These are phyloP conservation scores for Cherax quadricarinatus DNA, from an alignment of 1,140 invertebrate genomes.

Conservation along the genomic window DNA sequence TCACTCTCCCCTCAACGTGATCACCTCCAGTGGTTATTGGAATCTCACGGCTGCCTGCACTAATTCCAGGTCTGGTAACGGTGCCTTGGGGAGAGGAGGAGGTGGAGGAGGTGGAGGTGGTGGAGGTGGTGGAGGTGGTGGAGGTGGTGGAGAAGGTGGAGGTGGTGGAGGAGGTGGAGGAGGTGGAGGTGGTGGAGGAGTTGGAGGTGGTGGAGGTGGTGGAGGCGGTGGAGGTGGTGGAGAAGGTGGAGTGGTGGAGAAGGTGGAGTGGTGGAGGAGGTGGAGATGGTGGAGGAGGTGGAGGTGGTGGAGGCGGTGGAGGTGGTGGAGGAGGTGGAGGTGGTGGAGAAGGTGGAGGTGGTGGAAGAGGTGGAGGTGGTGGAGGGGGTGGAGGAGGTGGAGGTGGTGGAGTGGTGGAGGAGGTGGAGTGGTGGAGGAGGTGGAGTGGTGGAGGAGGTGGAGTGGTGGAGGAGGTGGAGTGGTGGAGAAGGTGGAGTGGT, in stretches of 20 bases:
- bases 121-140: neutral
- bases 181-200: too few species aligned
- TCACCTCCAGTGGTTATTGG: conserved; percentile 48
- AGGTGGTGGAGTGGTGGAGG: too few species aligned
- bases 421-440: too few species aligned
- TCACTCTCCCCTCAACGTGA: neutral
- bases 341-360: too few species aligned
- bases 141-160: neutral
- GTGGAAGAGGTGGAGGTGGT: too few species aligned
- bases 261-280: neutral
- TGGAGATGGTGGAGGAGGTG: neutral
- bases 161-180: neutral
- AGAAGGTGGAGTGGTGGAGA: neutral
- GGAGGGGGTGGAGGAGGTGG: too few species aligned
- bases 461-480: too few species aligned
- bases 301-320: neutral
- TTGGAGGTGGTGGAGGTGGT: neutral
- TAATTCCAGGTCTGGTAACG: conserved; percentile 27
- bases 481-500: too few species aligned
- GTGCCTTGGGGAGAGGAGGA: neutral
- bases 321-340: too few species aligned
- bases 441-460: too few species aligned
- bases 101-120: too few species aligned
- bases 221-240: too few species aligned
- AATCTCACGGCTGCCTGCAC: conserved; percentile 51